These are phyloP conservation scores for Sylvicola fuscatus DNA, from an alignment of 2,888 invertebrate genomes.

Conservation along the genomic window DNA sequence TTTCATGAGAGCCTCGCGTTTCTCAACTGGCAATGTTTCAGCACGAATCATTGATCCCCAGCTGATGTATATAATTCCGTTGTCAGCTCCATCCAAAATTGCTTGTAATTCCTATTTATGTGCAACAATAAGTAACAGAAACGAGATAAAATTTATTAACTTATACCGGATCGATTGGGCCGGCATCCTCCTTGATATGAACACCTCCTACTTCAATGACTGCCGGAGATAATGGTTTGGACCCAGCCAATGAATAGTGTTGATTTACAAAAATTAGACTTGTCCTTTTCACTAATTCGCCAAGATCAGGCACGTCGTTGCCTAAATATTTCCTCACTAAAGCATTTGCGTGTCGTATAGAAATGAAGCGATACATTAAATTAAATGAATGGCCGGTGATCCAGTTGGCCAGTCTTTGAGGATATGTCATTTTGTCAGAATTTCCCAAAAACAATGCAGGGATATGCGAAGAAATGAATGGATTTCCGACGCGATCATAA, in stretches of 20 bases:
- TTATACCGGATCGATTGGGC: constrained; percentile 18
- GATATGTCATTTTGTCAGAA: constrained; percentile 25
- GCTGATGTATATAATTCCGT: constrained; percentile 46
- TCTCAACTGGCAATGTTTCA: constrained; percentile 32
- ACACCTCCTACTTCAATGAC: constrained; percentile 33
- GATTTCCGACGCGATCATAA: constrained; percentile 32
- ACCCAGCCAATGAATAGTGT: constrained; percentile 30
- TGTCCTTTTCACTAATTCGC: constrained; percentile 22
- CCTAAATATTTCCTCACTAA: constrained; percentile 25
- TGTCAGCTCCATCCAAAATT: constrained; percentile 36
- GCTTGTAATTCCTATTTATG: constrained; percentile 28
- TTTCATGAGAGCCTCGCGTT: constrained; percentile 31
- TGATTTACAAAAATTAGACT: constrained; percentile 29
- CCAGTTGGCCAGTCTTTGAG: constrained; percentile 26
- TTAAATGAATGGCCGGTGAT: constrained; percentile 15
- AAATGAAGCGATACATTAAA: constrained; percentile 15
- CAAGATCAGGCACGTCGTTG: constrained; percentile 25
- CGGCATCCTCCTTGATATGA: constrained; percentile 23
- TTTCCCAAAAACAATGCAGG: constrained; percentile 31
- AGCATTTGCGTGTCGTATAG: constrained; percentile 20
- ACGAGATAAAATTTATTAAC: not conserved
- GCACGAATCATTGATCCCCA: constrained; percentile 49
- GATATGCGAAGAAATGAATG: constrained; percentile 35
- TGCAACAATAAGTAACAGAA: not conserved
- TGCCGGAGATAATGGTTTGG: constrained; percentile 26